phyloP scores from a whole-genome alignment of 1,140 invertebrate species.

The Episyrphus balteatus region DNA sequence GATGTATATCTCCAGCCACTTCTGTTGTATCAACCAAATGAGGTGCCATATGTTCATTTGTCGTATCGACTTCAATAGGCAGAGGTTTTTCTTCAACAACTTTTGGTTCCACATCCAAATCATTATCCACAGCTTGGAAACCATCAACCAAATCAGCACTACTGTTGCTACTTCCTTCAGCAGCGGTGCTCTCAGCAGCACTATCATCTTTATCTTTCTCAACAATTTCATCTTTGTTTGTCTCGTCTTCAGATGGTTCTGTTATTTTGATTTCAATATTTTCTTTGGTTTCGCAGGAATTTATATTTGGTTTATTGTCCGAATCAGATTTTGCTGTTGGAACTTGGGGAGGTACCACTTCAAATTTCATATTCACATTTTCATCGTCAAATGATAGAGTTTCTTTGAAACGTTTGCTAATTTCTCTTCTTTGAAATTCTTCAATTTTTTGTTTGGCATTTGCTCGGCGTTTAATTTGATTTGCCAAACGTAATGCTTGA shows the following conservation, averaged over 20 bases:
- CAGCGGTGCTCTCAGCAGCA: no score
- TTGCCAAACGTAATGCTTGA: slow-evolving; percentile 56
- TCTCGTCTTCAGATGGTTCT: neutral
- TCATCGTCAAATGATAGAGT: slow-evolving; percentile 14
- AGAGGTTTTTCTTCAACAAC: neutral
- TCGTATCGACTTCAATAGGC: slow-evolving; percentile 17
- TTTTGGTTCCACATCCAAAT: neutral
- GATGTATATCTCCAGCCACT: slow-evolving; percentile 44
- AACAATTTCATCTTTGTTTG: neutral
- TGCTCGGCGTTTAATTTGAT: slow-evolving; percentile 49
- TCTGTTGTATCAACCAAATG: slow-evolving; percentile 46
- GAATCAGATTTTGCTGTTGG: no score
- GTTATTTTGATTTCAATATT: neutral
- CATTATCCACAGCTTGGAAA: no score
- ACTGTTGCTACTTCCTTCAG: no score
- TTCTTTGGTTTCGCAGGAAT: neutral
- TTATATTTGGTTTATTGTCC: no score
- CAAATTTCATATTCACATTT: no score
- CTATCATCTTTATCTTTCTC: neutral
- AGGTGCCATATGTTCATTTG: slow-evolving; percentile 42
- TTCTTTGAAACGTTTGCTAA: slow-evolving; percentile 27
- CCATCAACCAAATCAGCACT: no score
- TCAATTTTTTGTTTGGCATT: slow-evolving; percentile 42
- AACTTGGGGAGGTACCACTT: no score
- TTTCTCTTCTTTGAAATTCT: slow-evolving; percentile 26